A percentile compares a stretch with the other conserved stretches of the same genome.
Conservation (phyloP, 2,888 invertebrate genomes). For the Tuberolachnus salignus region DNA sequence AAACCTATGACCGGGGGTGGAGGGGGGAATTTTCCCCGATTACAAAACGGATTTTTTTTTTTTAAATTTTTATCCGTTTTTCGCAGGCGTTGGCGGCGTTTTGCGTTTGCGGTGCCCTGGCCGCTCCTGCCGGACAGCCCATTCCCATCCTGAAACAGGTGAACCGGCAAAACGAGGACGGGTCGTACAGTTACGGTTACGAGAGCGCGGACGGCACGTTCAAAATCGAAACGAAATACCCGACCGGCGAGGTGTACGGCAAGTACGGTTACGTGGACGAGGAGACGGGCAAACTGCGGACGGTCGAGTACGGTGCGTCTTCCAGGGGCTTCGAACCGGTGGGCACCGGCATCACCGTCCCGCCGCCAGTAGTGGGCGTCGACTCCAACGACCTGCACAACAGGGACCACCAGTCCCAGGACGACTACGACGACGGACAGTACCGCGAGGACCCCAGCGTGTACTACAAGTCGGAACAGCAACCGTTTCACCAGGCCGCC, state of each 20-base stretch:
- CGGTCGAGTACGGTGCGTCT: slow-evolving; percentile 82
- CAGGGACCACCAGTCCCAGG: slow-evolving; percentile 61
- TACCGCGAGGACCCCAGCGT: slow-evolving; percentile 83
- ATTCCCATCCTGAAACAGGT: slow-evolving; percentile 83
- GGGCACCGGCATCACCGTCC: slow-evolving; percentile 77
- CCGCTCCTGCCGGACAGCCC: slow-evolving; percentile 64
- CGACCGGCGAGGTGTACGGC: slow-evolving; percentile 80
- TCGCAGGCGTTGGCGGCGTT: slow-evolving; percentile 61
- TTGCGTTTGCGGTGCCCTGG: slow-evolving; percentile 59
- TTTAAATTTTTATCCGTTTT: neutral
- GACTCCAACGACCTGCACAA: slow-evolving; percentile 62
- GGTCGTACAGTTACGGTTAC: slow-evolving; percentile 86
- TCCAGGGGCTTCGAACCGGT: slow-evolving; percentile 79
- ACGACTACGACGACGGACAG: slow-evolving; percentile 81
- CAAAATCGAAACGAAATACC: slow-evolving; percentile 86
- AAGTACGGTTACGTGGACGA: slow-evolving; percentile 90
- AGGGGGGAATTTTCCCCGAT: no score
- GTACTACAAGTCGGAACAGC: slow-evolving; percentile 71
- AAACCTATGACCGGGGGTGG: no score
- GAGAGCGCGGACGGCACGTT: slow-evolving; percentile 85
- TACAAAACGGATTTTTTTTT: no score
- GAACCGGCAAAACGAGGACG: slow-evolving; percentile 84
- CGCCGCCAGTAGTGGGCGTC: slow-evolving; percentile 74
- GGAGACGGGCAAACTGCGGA: slow-evolving; percentile 74
- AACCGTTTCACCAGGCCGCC: slow-evolving; percentile 3